Evolutionary conservation across 2,888 invertebrate species (phyloP).

Genomic region (Luperina testacea): DNA sequence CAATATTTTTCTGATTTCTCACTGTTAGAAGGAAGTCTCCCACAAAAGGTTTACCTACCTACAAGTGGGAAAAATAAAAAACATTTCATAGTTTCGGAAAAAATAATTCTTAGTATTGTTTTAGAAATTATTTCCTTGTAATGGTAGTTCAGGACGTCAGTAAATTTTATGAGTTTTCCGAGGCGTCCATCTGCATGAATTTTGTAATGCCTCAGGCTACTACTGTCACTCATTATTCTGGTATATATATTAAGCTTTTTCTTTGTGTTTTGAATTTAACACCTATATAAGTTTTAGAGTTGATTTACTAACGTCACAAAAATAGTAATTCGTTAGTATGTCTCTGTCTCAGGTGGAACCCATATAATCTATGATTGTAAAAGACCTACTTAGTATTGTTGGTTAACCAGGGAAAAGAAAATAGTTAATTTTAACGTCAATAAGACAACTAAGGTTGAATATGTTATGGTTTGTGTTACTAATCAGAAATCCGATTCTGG

Average conservation of each 20-base stretch:
- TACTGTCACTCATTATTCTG: not conserved
- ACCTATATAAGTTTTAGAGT: not conserved
- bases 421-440: not conserved
- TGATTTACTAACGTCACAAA: not conserved
- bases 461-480: not conserved
- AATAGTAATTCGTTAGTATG: not conserved
- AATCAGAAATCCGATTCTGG: not conserved
- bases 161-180: not conserved
- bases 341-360: too few relatives aligned
- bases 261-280: not conserved
- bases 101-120: too few relatives aligned
- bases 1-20: not conserved
- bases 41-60: not conserved
- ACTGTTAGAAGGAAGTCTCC: not conserved
- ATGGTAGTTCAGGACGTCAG: not conserved
- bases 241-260: not conserved
- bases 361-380: not conserved
- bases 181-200: too few relatives aligned
- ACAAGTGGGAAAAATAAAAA: not conserved
- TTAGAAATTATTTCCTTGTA: not conserved
- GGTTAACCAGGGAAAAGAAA: not conserved
- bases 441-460: not conserved
- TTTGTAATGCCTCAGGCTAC: not conserved
- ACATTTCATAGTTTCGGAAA: not conserved
- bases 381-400: not conserved